Base-by-base conservation (phyloP, 2,113 vertebrate genomes). In the Sturnira hondurensis region DNA sequence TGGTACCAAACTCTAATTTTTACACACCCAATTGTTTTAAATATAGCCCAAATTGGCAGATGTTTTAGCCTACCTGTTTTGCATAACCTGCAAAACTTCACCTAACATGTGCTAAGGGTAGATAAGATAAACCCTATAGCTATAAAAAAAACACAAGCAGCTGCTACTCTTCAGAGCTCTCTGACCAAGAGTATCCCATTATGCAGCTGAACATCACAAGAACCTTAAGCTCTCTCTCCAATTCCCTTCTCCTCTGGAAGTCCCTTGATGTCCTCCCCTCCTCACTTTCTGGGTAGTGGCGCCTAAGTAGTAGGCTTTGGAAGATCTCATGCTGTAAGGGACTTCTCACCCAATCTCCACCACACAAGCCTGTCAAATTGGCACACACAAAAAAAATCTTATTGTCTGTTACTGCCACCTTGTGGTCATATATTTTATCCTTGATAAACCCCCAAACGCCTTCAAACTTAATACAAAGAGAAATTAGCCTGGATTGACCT, bases 401-500 rank as follows among this genome's bases (percentile, higher is more conserved):
- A 81, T 33, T 83, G 54, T 77, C 28, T 94, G 47, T 86, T 86
- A 33, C 80, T 95, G 80, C 74, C 84, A 84, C 54, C 61, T 89
- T 19, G 50, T 80, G 38, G 36, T 50, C 73, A 74, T 91, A 22
- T 58, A 7, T 17, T 86, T 71, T 95, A 78, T 94, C 28, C 43
- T 73, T 93, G 22, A 16, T 70, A 54, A 82, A 16, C 22, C 36
- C 47, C 19, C 83, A 77, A 61, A 68, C 28, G 43, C 31, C n/a
- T 65, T 82, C 22, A 50, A 92, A 89, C 17, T 87, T 71, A 89
- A 24, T 52, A 70, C 28, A 91, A 87, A 86, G 19, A 26, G 17
- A 20, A 84, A 94, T 84, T 15, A 86, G 2, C 26, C 52, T 71
- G 67, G 7, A 38, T 94, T 85, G 52, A 82, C 11, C 83, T 84